Base-by-base conservation (phyloP, 2,888 invertebrate species). In the Nysson spinosus region DNA sequence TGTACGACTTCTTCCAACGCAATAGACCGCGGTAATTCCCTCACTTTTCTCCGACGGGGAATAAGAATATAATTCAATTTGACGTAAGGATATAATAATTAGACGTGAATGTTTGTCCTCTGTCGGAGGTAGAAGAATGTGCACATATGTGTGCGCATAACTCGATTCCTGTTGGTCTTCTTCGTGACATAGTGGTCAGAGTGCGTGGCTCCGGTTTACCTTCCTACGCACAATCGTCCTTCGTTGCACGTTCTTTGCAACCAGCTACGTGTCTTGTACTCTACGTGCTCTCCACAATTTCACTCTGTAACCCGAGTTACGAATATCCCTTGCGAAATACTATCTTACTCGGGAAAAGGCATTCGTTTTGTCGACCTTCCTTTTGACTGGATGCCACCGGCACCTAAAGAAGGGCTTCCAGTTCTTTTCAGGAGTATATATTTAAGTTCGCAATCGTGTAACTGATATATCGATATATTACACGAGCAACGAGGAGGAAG, bases 151-250 rank as follows among this genome's bases (percentile, higher is more conserved):
- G n/a, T n/a, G n/a, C n/a, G n/a, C n/a, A n/a, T n/a, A n/a, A n/a
- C n/a, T n/a, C n/a, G n/a, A n/a, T n/a, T n/a, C n/a, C n/a, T n/a
- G n/a, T n/a, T n/a, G n/a, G n/a, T n/a, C n/a, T n/a, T n/a, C n/a
- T 5, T 34, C 22, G 9, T 6, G 46, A 47, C 39, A 35, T 37
- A 63, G 52, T 51, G 64, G 44, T 52, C 72, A 71, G 56, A 68
- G 62, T 72, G 74, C 70, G 74, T 71, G 57, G 64, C 68, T 77
- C 65, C 65, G 73, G 70, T 72, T 61, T 40, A 47, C 46, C 70
- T 70, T 64, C 62, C 66, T 73, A 75, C 64, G 63, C 65, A 39
- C 46, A 11, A 40, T 56, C 57, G 30, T 52, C 34, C 30, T 52
- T 32, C 9, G 30, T 12, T 12, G 32, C 51, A 39, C 35, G 24